Conservation (phyloP, 2,797 vertebrate genomes). For the Sarcoramphus papa region DNA sequence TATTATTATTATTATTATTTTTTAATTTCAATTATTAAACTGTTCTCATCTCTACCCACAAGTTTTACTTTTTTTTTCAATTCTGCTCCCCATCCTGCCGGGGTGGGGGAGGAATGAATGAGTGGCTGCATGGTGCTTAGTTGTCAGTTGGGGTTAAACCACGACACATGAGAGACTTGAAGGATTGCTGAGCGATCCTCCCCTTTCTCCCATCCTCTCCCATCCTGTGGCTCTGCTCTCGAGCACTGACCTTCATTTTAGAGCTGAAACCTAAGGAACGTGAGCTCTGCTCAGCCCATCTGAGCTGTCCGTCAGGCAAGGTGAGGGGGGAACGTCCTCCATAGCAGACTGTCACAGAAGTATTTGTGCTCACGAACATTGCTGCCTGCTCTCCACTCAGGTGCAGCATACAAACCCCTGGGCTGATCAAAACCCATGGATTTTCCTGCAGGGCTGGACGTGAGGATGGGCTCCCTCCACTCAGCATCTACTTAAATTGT, state of each 20-base stretch:
- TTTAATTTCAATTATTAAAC: too few relatives aligned
- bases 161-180: accelerated
- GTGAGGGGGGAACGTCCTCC: neutral
- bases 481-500: neutral
- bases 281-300: neutral
- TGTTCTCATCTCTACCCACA: too few relatives aligned
- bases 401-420: neutral
- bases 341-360: neutral
- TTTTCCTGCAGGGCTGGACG: neutral
- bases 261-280: neutral
- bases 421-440: neutral
- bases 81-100: too few relatives aligned
- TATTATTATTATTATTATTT: too few relatives aligned
- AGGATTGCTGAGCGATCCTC: neutral
- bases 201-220: neutral
- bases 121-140: too few relatives aligned
- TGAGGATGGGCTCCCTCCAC: neutral
- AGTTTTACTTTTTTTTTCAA: too few relatives aligned
- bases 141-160: too few relatives aligned
- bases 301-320: neutral
- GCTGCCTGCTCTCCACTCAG: neutral
- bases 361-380: neutral
- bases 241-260: neutral
- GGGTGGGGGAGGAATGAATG: too few relatives aligned
- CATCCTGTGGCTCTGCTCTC: neutral